Evolutionary conservation across 2,888 invertebrate genomes (phyloP).

Genomic region (Biston betularia): DNA sequence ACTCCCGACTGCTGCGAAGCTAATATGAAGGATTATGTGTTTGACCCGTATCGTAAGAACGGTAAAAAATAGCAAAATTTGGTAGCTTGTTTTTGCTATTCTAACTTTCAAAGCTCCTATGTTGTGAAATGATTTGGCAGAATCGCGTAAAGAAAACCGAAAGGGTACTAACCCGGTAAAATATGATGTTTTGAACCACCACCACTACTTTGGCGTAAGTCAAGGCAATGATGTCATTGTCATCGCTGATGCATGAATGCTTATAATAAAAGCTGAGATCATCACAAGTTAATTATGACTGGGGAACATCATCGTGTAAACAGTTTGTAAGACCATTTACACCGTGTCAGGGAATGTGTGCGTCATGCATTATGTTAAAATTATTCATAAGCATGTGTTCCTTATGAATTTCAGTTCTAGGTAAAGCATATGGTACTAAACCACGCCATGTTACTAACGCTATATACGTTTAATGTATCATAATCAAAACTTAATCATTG

Average conservation of each 20-base stretch:
- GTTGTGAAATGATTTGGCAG: too few relatives aligned
- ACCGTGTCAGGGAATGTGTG: slow-evolving; percentile 27
- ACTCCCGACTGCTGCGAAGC: too few relatives aligned
- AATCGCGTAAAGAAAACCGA: too few relatives aligned
- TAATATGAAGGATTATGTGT: too few relatives aligned
- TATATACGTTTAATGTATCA: not conserved
- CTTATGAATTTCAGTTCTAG: slow-evolving; percentile 3
- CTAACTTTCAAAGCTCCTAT: too few relatives aligned
- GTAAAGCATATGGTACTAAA: not conserved
- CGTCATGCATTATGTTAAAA: slow-evolving; percentile 36
- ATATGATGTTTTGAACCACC: too few relatives aligned
- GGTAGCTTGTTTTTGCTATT: too few relatives aligned
- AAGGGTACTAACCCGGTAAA: too few relatives aligned
- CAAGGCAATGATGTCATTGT: slow-evolving; percentile 77
- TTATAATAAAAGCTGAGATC: slow-evolving; percentile 69
- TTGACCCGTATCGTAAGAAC: too few relatives aligned
- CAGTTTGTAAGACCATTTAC: slow-evolving; percentile 42
- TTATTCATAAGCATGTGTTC: slow-evolving; percentile 36
- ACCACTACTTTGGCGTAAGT: slow-evolving; percentile 30
- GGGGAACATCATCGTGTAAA: slow-evolving; percentile 50
- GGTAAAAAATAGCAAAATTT: too few relatives aligned
- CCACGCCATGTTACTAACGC: not conserved
- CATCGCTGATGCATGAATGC: slow-evolving; percentile 62
- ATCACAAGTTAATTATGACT: slow-evolving; percentile 64
- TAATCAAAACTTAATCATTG: not conserved